phyloP scores from a whole-genome alignment of 2,888 invertebrate species.

The Brachylomia viminalis region DNA sequence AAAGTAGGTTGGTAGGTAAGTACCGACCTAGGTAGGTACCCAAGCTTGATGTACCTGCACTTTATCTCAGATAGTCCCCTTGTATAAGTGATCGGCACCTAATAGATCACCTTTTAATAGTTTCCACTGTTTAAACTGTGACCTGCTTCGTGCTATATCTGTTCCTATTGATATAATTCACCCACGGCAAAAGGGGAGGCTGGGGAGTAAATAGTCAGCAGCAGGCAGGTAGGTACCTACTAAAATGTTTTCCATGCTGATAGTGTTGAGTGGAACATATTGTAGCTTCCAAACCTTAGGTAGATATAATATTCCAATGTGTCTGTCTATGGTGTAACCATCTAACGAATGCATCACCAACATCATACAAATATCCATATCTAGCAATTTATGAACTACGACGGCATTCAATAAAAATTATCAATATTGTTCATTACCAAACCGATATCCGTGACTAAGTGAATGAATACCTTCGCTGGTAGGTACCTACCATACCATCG shows the following conservation, averaged over 20 bases:
- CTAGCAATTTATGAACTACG: constrained; percentile 61
- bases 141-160: constrained; percentile 38
- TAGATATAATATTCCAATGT: constrained; percentile 11
- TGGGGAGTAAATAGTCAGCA: constrained; percentile 18
- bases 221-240: background rate
- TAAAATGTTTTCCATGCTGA: constrained; percentile 13
- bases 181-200: constrained; percentile 30
- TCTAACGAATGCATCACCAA: constrained; percentile 36
- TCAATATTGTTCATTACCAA: constrained; percentile 72
- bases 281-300: constrained; percentile 12
- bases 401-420: constrained; percentile 70
- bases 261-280: constrained; percentile 21
- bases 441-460: constrained; percentile 78
- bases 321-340: constrained; percentile 15
- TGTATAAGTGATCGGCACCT: constrained; percentile 27
- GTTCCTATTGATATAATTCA: constrained; percentile 12
- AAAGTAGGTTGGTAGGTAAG: background rate
- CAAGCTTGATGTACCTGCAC: background rate
- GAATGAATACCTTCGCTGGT: constrained; percentile 76
- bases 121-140: constrained; percentile 40
- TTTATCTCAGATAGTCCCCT: constrained; percentile 18
- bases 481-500: constrained; percentile 73
- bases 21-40: background rate
- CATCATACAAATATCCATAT: constrained; percentile 47
- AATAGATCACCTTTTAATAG: constrained; percentile 43